Evolutionary conservation across 2,113 vertebrate species (phyloP), one percentile per base, ranked within the genome.

Genomic region (Centropristis striata): DNA sequence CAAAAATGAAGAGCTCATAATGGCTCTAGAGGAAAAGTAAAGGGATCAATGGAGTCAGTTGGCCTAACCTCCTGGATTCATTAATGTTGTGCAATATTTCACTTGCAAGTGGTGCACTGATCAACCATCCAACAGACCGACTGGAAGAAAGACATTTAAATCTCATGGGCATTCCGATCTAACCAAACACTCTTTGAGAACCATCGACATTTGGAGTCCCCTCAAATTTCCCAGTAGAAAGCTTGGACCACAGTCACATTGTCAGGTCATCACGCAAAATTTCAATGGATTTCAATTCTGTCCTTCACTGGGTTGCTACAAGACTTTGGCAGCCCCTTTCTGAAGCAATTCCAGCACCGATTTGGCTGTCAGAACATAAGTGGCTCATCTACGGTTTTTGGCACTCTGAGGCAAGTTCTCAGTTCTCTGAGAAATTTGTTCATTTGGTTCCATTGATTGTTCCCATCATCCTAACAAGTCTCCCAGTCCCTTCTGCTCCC

Each of bases 401-500:
- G 75, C 73, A 72, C 67, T 42, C 16, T 41, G 16, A 71, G 5
- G 20, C 53, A 87, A 68, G 47, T 83, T 85, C 9, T 80, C 71
- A 68, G 47, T 83, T 85, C 9, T 80, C 71, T 0, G 46, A 71
- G 20, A 72, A 83, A 84, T 60, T 4, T 10, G 64, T 78, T 79
- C 4, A 58, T 74, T 80, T 70, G 13, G 16, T 53, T 86, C 23
- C 37, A 88, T 55, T 58, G 65, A 76, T 84, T 75, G 80, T 84
- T 80, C 75, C 14, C 12, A 64, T 51, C 8, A 36, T 57, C 55
- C 54, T 78, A 65, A 61, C 68, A 80, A 20, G 55, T 81, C 76
- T 73, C 15, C 20, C 36, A 14, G 71, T 78, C 49, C 80, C 88
- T 90, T 86, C 75, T 85, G 83, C 68, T 79, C 75, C 58, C n/a